Evolutionary conservation across 2,888 invertebrate species (phyloP), one percentile per base, ranked within the genome.

Genomic region (Phragmatobia fuliginosa): DNA sequence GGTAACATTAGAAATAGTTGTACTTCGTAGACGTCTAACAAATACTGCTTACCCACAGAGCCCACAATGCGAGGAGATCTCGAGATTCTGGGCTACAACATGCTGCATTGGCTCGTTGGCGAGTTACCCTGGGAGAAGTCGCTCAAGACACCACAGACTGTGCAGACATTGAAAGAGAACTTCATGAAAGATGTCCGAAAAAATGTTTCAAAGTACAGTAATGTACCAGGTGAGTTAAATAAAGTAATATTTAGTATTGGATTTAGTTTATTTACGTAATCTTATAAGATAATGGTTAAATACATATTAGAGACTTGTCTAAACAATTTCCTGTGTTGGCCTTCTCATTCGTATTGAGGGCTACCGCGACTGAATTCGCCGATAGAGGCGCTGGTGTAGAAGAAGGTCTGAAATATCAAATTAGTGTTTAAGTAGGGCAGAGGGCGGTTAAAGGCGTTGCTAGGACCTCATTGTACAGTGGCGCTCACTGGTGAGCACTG

Each of bases 81-180:
- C 28, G 99, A 99, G 94, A 98, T 99, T 79, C 95, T 99, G 7
- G 98, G 97, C 1, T 99, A 98, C 90, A 99, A 99, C 92, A 95
- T 99, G 88, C 96, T 99, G 59, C 98, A 98, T 85, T 99, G 99
- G 99, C 87, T 98, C 59, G 97, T 97, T 33, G 97, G 97, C 0
- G 95, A 95, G 74, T 93, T 99, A 77, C 99, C 99, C 0, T 99
- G 99, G 99, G 97, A 98, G 86, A 96, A 95, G 63, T 92, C 96
- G 14, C 91, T 98, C 21, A 92, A 95, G 31, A 94, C 96, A 77
- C 96, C 97, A 0, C 88, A 92, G 38, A 91, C 91, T 1, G 97
- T 97, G 0, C 97, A 98, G 82, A 95, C 95, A 73, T 92, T 96
- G 79, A 98, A 98, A 87, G 97, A 97, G 76, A 91, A 95, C 32